A percentile compares a stretch with the other conserved stretches of the same genome.
Conservation (phyloP, 2,888 invertebrate genomes). For the Seira sanloemensis region DNA sequence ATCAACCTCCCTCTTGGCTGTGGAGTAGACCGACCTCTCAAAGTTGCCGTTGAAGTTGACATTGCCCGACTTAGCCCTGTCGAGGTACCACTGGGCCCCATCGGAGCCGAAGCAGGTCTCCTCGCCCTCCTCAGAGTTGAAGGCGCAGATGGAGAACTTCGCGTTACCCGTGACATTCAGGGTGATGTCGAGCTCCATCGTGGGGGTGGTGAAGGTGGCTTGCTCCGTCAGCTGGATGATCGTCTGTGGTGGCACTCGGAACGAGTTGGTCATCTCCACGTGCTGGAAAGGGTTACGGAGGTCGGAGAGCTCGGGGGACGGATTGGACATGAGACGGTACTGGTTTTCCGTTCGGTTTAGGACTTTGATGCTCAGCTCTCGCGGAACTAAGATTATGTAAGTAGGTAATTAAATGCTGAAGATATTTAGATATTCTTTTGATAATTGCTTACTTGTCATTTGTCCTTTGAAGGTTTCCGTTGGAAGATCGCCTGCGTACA, state of each 20-base stretch:
- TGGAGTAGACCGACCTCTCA: background rate
- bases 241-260: background rate
- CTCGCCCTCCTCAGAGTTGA: background rate
- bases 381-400: too few species aligned
- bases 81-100: slow-evolving; percentile 34
- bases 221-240: background rate
- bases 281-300: background rate
- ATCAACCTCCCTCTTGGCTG: background rate
- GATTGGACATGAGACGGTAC: slow-evolving; percentile 3
- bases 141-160: slow-evolving; percentile 35
- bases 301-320: background rate
- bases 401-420: too few species aligned
- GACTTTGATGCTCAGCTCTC: slow-evolving; percentile 24
- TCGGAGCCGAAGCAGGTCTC: slow-evolving; percentile 42
- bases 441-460: too few species aligned
- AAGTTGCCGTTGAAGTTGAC: slow-evolving; percentile 29
- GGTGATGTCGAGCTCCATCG: slow-evolving; percentile 31
- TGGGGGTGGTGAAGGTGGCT: slow-evolving; percentile 4
- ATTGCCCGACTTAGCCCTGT: slow-evolving; percentile 52
- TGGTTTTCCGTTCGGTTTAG: background rate
- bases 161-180: slow-evolving; percentile 8
- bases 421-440: too few species aligned
- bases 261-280: background rate
- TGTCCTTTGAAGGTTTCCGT: slow-evolving; percentile 66
- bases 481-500: slow-evolving; percentile 61